A percentile compares a stretch with the other conserved stretches of the same genome.
Conservation (phyloP, 2,113 vertebrate species). For the human region GRCh38 chrX:69106501-69107000, state of each 20-base stretch:
- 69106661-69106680: slow-evolving; percentile 26
- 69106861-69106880: background rate
- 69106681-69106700: background rate
- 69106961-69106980: background rate
- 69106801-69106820: background rate
- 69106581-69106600: background rate
- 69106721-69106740: background rate
- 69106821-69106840: background rate
- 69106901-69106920: background rate
- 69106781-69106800: background rate
- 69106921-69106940: background rate
- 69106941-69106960: background rate
- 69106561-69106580: background rate
- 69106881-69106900: background rate
- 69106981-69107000: background rate
- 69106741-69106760: background rate
- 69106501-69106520: background rate
- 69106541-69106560: background rate
- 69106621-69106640: slow-evolving; percentile 10
- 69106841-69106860: background rate
- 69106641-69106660: background rate
- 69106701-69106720: background rate
- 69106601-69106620: background rate
- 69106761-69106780: background rate
- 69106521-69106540: background rate